Conservation (phyloP, 2,797 vertebrate genomes). For the Scolopax rusticola region DNA sequence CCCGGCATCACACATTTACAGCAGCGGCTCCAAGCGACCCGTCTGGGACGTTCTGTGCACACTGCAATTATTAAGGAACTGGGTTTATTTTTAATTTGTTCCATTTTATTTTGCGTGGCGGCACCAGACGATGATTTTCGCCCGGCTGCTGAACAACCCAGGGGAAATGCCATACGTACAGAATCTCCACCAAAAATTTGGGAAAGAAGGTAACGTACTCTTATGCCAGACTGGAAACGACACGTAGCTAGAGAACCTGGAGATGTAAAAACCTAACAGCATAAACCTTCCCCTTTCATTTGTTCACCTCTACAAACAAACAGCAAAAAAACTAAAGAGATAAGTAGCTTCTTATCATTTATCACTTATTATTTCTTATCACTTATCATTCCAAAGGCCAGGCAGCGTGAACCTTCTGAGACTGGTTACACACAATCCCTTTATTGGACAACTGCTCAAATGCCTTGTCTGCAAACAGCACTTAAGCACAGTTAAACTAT, state of each 20-base stretch:
- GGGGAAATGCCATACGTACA: rapidly evolving
- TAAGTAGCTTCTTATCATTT: neutral
- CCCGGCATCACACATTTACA: neutral
- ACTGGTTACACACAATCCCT: neutral
- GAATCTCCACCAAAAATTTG: neutral
- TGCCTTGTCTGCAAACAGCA: neutral
- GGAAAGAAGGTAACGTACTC: neutral
- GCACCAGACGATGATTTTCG: neutral
- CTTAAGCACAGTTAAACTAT: neutral
- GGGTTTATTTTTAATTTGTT: neutral
- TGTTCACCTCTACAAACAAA: neutral
- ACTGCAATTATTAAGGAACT: rapidly evolving
- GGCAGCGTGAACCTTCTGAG: rapidly evolving
- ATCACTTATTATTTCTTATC: no score
- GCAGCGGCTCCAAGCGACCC: rapidly evolving
- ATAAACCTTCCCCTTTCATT: neutral
- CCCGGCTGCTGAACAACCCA: neutral
- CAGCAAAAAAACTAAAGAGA: neutral
- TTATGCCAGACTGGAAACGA: neutral
- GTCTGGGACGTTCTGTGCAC: rapidly evolving
- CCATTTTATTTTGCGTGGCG: neutral
- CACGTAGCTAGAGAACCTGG: neutral
- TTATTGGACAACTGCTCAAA: rapidly evolving
- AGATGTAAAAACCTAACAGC: neutral
- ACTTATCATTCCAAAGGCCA: neutral